These are phyloP conservation scores for Barnardius zonarius DNA, from an alignment of 2,113 vertebrate genomes.

Conservation along the genomic window DNA sequence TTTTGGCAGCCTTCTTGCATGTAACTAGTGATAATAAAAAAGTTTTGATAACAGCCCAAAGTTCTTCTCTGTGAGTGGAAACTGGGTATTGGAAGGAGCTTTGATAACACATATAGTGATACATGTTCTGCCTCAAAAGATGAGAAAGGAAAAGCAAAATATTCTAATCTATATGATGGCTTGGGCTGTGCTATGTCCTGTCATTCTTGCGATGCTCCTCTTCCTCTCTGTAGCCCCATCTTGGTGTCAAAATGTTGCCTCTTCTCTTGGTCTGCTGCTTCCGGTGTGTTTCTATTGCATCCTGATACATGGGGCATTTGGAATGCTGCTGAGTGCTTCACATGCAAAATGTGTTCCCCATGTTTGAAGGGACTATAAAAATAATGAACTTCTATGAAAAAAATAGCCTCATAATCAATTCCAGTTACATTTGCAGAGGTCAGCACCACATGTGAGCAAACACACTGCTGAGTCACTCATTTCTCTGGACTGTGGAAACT, in stretches of 20 bases:
- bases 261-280: fast-evolving
- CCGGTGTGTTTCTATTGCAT: fast-evolving
- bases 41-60: neutral
- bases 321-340: fast-evolving
- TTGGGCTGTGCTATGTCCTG: neutral
- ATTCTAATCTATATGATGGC: neutral
- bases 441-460: neutral
- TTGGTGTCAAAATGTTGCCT: neutral
- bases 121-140: fast-evolving
- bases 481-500: neutral
- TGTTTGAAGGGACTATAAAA: neutral
- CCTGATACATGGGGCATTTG: fast-evolving
- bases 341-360: no score
- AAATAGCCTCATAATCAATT: neutral
- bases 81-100: neutral
- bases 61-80: neutral
- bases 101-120: fast-evolving
- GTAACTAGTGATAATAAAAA: neutral
- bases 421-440: neutral
- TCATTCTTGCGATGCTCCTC: neutral
- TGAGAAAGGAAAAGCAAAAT: neutral
- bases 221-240: neutral
- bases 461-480: neutral
- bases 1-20: neutral
- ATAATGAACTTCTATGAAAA: neutral